Evolutionary conservation across 1,140 invertebrate species (phyloP).

Genomic region (Eupeodes corollae): DNA sequence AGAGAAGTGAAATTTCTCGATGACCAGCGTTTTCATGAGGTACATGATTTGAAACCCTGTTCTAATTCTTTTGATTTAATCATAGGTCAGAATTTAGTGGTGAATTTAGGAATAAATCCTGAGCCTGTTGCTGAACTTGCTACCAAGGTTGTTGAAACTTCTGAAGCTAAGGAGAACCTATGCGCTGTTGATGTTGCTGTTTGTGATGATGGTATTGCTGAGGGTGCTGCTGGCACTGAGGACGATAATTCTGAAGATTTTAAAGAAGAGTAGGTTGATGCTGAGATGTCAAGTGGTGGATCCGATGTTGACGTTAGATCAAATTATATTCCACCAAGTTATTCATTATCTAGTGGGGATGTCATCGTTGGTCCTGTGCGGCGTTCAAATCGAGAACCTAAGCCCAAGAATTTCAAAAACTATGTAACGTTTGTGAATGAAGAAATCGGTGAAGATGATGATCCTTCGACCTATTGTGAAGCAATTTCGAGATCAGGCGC

Average conservation of each 20-base stretch:
- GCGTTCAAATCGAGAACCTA: no score
- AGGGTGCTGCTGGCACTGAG: no score
- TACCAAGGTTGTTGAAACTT: neutral
- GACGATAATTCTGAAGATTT: no score
- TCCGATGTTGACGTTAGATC: neutral
- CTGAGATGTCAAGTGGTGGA: neutral
- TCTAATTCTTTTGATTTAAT: conserved; percentile 8
- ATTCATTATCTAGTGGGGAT: neutral
- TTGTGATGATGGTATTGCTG: no score
- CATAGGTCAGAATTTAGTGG: conserved; percentile 29
- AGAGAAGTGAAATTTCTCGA: conserved; percentile 25
- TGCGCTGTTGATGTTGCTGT: no score
- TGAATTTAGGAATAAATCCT: neutral
- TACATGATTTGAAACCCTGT: neutral
- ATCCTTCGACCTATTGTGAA: no score
- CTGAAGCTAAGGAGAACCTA: neutral
- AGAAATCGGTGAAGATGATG: no score
- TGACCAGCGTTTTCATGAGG: conserved; percentile 10
- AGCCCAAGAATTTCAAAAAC: neutral
- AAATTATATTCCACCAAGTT: neutral
- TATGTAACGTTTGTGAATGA: no score
- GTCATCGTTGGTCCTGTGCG: neutral
- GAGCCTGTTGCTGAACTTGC: neutral
- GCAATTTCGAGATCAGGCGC: conserved; percentile 18
- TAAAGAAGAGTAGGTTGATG: no score